Conservation (phyloP, 2,113 vertebrate genomes). For the Leucosticte australis region DNA sequence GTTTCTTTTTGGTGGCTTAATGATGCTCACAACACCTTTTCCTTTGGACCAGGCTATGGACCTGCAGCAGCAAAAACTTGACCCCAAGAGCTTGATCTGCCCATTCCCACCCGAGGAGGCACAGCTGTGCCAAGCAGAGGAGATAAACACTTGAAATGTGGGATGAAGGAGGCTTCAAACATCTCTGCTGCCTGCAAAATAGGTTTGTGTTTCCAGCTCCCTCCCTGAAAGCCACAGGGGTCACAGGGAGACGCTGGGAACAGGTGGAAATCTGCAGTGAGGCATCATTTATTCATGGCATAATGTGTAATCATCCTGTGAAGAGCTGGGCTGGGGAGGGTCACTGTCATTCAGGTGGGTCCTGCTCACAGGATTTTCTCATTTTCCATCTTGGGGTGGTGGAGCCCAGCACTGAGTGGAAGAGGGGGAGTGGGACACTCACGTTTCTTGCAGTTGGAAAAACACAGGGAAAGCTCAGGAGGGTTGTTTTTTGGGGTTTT, state of each 20-base stretch:
- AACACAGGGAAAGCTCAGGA: background rate
- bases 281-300: background rate
- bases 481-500: background rate
- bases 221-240: slow-evolving; percentile 2
- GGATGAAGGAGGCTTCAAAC: slow-evolving; percentile 38
- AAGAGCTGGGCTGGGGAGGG: background rate
- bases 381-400: background rate
- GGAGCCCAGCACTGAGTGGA: rapidly evolving
- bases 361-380: background rate
- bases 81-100: background rate
- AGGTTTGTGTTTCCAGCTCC: background rate
- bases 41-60: background rate
- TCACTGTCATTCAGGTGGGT: background rate
- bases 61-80: rapidly evolving
- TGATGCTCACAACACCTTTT: background rate
- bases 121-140: background rate
- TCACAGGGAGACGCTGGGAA: background rate
- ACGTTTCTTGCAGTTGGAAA: background rate
- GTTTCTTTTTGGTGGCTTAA: background rate
- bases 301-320: background rate
- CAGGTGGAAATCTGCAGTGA: background rate
- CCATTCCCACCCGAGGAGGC: background rate
- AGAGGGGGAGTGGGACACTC: background rate
- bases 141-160: slow-evolving; percentile 1
- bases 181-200: slow-evolving; percentile 9